A percentile compares a stretch with the other conserved stretches of the same genome.
Conservation (phyloP, 2,888 invertebrate genomes). For the Platynereis dumerilii region DNA sequence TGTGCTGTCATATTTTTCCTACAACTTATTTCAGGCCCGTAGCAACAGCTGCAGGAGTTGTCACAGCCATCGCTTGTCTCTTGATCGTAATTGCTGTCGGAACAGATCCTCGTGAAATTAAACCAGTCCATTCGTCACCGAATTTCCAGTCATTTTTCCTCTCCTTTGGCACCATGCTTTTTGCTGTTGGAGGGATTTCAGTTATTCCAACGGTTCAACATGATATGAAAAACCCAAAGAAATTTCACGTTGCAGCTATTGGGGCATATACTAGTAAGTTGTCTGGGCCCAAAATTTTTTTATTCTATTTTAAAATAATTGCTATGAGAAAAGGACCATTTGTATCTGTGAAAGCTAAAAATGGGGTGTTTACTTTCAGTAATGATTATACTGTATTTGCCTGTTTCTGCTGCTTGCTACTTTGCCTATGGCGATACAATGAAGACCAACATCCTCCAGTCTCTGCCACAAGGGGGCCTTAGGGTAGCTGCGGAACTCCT, state of each 20-base stretch:
- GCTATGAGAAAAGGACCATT: too few relatives aligned
- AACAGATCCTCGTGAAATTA: too few relatives aligned
- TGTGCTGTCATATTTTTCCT: too few relatives aligned
- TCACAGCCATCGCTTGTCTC: slow-evolving; percentile 44
- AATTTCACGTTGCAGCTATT: slow-evolving; percentile 76
- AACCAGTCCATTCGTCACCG: slow-evolving; percentile 27
- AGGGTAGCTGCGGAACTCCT: slow-evolving; percentile 70
- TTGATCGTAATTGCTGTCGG: too few relatives aligned
- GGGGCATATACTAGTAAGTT: slow-evolving; percentile 74
- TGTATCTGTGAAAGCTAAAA: too few relatives aligned
- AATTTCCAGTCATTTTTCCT: slow-evolving; percentile 72
- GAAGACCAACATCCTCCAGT: slow-evolving; percentile 75
- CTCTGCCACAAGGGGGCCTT: slow-evolving; percentile 63
- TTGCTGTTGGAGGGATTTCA: slow-evolving; percentile 77
- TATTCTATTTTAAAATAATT: too few relatives aligned
- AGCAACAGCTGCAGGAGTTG: slow-evolving; percentile 72
- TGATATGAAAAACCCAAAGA: slow-evolving; percentile 82
- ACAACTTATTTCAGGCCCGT: slow-evolving; percentile 67
- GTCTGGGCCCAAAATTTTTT: too few relatives aligned
- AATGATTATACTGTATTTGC: slow-evolving; percentile 72
- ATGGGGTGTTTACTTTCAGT: too few relatives aligned
- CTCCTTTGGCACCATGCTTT: slow-evolving; percentile 75
- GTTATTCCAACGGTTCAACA: slow-evolving; percentile 87
- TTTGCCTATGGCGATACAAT: slow-evolving; percentile 72
- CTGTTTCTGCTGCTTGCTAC: slow-evolving; percentile 74